Evolutionary conservation across 1,140 invertebrate genomes (phyloP).

Genomic region (Dysdera silvatica): DNA sequence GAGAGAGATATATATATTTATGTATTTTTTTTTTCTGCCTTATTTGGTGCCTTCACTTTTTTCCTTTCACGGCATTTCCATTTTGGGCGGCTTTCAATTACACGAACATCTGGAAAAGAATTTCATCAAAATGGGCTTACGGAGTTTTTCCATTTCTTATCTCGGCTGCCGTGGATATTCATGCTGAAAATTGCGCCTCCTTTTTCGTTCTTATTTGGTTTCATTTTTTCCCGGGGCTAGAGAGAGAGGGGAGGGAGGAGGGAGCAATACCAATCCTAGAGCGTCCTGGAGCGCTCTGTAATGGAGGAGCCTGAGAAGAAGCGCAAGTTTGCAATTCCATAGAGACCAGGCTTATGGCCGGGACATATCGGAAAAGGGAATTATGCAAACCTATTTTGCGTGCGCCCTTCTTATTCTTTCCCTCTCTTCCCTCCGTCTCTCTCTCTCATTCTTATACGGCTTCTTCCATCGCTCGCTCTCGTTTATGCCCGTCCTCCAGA

Average conservation of each 20-base stretch:
- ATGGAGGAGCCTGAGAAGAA: too few species aligned
- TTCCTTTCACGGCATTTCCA: conserved; percentile 23
- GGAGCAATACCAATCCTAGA: too few species aligned
- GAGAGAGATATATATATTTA: too few species aligned
- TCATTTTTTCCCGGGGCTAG: neutral
- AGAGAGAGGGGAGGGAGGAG: neutral
- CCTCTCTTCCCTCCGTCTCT: neutral
- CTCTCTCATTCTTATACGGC: neutral
- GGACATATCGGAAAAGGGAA: conserved; percentile 21
- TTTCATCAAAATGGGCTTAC: conserved; percentile 31
- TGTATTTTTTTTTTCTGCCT: too few species aligned
- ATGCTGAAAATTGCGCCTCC: conserved; percentile 29
- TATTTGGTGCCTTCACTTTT: too few species aligned
- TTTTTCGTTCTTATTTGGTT: conserved; percentile 9
- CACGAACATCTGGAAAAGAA: conserved; percentile 29
- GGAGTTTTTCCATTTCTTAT: conserved; percentile 27
- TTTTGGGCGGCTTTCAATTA: conserved; percentile 26
- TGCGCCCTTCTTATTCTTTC: neutral
- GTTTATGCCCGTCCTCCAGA: neutral
- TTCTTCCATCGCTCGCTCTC: neutral
- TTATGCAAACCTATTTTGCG: conserved; percentile 25
- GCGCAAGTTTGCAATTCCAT: neutral
- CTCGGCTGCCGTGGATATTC: conserved; percentile 23
- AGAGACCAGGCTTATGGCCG: conserved; percentile 3
- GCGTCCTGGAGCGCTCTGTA: too few species aligned